Percentiles rank a stretch among this genome's conserved stretches.
Conservation (phyloP, 2,113 vertebrate genomes). For the Raja brachyura region DNA sequence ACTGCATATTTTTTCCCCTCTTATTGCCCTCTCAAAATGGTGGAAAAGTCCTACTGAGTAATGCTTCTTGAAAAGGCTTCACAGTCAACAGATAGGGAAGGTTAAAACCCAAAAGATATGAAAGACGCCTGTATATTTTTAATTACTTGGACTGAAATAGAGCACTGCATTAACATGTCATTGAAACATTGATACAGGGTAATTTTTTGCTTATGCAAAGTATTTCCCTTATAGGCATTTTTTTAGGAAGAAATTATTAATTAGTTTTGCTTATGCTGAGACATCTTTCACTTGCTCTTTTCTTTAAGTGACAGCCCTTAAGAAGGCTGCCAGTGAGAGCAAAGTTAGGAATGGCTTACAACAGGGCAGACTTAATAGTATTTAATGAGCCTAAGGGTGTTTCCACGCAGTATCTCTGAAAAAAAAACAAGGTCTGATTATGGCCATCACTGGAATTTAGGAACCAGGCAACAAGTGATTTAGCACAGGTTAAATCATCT, state of each 20-base stretch:
- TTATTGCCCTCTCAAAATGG: not conserved
- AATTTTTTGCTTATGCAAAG: not conserved
- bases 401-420: too few species aligned
- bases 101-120: not conserved
- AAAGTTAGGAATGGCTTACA: not conserved
- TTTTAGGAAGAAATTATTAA: not conserved
- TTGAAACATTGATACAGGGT: slow-evolving; percentile 11
- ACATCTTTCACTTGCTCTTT: not conserved
- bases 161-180: not conserved
- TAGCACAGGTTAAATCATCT: too few species aligned
- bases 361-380: not conserved
- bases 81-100: not conserved
- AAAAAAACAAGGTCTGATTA: too few species aligned
- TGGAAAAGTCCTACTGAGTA: not conserved
- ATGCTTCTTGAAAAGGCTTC: not conserved
- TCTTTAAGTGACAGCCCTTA: not conserved
- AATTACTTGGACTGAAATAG: not conserved
- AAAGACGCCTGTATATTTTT: not conserved
- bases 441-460: too few species aligned
- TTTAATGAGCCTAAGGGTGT: not conserved
- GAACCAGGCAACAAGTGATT: too few species aligned
- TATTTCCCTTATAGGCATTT: not conserved
- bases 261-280: not conserved
- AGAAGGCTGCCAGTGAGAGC: too few species aligned
- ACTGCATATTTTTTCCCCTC: not conserved